Percentiles rank a stretch among this genome's conserved stretches.
phyloP scores from a whole-genome alignment of 35 echinoderm and acorn worm genomes.

The Lytechinus variegatus region DNA sequence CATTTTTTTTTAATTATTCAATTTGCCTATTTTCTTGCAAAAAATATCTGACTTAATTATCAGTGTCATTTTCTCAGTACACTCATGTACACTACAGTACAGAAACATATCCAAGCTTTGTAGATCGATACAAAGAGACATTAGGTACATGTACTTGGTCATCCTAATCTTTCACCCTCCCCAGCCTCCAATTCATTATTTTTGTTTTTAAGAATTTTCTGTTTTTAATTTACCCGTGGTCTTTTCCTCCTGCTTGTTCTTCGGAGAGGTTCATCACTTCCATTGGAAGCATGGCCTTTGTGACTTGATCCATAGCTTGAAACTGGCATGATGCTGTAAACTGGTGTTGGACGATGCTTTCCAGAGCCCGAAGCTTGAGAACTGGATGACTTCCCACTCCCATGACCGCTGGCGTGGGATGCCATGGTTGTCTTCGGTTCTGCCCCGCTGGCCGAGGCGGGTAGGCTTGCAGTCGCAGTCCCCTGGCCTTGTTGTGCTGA shows the following conservation, averaged over 20 bases:
- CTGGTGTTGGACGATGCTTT: constrained; percentile 14
- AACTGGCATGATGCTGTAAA: constrained; percentile 41
- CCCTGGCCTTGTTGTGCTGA: neutral
- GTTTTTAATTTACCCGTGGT: constrained; percentile 55
- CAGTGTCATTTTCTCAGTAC: too few relatives aligned
- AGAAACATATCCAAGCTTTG: too few relatives aligned
- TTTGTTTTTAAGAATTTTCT: neutral
- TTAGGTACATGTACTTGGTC: too few relatives aligned
- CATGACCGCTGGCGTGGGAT: too few relatives aligned
- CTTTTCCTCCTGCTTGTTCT: constrained; percentile 74
- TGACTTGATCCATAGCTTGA: neutral
- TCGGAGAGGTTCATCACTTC: constrained; percentile 53
- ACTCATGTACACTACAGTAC: too few relatives aligned
- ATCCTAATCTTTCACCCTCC: too few relatives aligned
- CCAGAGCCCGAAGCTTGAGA: constrained; percentile 15
- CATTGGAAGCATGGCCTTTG: constrained; percentile 47
- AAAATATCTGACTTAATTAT: too few relatives aligned
- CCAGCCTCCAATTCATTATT: too few relatives aligned
- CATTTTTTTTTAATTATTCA: too few relatives aligned
- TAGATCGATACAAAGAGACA: too few relatives aligned
- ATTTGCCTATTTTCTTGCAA: too few relatives aligned
- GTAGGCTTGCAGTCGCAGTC: neutral
- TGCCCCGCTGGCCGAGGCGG: neutral
- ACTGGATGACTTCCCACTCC: neutral
- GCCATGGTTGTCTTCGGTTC: neutral